Base-by-base conservation (phyloP, 64 coral and sea anemone genomes). In the Orbicella faveolata region DNA sequence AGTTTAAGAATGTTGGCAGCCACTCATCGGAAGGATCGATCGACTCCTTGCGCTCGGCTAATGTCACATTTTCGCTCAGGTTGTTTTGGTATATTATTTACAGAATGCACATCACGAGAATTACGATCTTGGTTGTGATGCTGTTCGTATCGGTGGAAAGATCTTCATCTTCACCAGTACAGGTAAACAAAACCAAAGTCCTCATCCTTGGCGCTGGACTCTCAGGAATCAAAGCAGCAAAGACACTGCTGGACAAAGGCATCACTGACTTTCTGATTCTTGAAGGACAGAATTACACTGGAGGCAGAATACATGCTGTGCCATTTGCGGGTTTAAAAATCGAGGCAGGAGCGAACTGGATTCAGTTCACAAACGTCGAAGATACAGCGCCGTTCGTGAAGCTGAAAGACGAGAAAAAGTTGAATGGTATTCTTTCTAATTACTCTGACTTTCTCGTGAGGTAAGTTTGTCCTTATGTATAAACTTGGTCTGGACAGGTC, bases 191-290 rank as follows among this genome's bases (percentile, higher is more conserved):
- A 25, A 69, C 66, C 6, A 77, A 59, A 65, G 89, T 91, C 36
- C 17, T 91, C 2, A 84, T 91, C 20, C 80, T 91, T 23, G 89
- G 89, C 7, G 89, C 89, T 36, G 89, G 89, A 19, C 17, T 55
- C 15, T 59, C 89, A 0, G 89, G 89, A n/a, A 91, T 91, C 6
- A 77, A 52, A 20, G 89, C 89, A 14, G 89, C 79, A 0, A 75
- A 72, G 21, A 84, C 80, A 0, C 77, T 91, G 30, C 15, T 53
- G 19, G 68, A 91, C 11, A 26, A 64, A 34, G 53, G 53, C 14
- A 53, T 91, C 7, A 80, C 59, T 21, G 89, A 84, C 34, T 84
- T 91, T 77, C 41, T 91, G 2, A 52, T 91, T 20, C 78, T 91
- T 15, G 89, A 91, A 21, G 89, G 66, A 8, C 26, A 91, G 19